Evolutionary conservation across 2,113 vertebrate genomes (phyloP).

Genomic region (Illadopsis cleaveri): DNA sequence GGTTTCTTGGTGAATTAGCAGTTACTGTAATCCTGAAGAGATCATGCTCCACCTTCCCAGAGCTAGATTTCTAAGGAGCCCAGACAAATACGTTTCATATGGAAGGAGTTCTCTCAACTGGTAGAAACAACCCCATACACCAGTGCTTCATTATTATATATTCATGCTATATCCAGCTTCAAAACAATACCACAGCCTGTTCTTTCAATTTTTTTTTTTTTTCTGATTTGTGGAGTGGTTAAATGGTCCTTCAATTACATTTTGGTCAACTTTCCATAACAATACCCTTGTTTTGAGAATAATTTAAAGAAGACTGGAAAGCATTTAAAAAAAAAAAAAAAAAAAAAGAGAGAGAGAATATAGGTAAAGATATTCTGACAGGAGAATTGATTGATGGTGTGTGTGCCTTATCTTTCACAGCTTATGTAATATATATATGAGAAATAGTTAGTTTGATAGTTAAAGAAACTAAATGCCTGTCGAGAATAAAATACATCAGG

Average conservation of each 20-base stretch:
- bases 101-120: not conserved
- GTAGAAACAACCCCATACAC: not conserved
- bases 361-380: constrained; percentile 34
- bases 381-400: constrained; percentile 35
- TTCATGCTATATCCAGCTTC: not conserved
- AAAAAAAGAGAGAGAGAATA: not conserved
- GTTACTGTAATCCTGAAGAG: not conserved
- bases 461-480: constrained; percentile 58
- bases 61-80: not conserved
- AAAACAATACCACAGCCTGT: not conserved
- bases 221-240: not conserved
- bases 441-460: constrained; percentile 58
- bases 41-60: not conserved
- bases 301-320: not conserved
- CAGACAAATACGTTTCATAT: not conserved
- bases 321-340: not conserved
- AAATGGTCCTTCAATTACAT: not conserved
- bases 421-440: constrained; percentile 54
- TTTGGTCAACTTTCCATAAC: not conserved
- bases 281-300: not conserved
- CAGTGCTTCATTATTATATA: not conserved
- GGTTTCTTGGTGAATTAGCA: not conserved
- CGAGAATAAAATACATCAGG: constrained; percentile 54
- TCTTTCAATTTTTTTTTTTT: not conserved
- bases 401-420: constrained; percentile 55